These are phyloP conservation scores for Etia nguti DNA, from an alignment of 2,113 vertebrate genomes.

Conservation along the genomic window DNA sequence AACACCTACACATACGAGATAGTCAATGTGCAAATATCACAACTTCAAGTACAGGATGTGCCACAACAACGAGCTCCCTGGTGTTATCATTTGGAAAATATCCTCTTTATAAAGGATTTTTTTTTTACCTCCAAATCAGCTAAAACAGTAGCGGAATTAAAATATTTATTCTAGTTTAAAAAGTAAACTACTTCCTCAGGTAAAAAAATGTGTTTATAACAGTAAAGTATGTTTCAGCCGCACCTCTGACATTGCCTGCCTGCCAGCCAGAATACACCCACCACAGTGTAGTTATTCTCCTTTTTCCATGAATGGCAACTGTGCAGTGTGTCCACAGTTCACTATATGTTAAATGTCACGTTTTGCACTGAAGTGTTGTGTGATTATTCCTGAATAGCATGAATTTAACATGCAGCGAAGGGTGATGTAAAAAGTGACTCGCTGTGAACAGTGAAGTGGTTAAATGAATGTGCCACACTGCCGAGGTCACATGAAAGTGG, in stretches of 20 bases:
- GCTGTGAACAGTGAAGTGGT: background rate
- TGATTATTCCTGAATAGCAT: background rate
- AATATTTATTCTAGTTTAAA: background rate
- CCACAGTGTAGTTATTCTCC: background rate
- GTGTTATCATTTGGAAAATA: constrained; percentile 4
- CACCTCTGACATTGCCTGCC: background rate
- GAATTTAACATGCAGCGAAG: background rate
- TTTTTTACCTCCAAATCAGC: background rate
- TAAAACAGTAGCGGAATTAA: background rate
- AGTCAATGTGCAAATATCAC: constrained; percentile 36
- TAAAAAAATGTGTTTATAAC: background rate
- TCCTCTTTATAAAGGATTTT: background rate
- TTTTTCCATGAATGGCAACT: background rate
- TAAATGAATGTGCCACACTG: background rate
- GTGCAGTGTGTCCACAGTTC: background rate
- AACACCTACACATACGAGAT: constrained; percentile 15
- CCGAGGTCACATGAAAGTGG: background rate
- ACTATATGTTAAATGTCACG: background rate
- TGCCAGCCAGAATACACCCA: background rate
- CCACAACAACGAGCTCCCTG: background rate
- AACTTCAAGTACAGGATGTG: constrained; percentile 14
- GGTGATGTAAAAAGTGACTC: background rate
- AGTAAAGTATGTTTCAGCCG: background rate
- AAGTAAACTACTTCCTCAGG: background rate
- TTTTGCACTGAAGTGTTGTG: background rate